These are phyloP conservation scores for Phyllopteryx taeniolatus DNA, from an alignment of 2,113 vertebrate genomes.

Conservation along the genomic window DNA sequence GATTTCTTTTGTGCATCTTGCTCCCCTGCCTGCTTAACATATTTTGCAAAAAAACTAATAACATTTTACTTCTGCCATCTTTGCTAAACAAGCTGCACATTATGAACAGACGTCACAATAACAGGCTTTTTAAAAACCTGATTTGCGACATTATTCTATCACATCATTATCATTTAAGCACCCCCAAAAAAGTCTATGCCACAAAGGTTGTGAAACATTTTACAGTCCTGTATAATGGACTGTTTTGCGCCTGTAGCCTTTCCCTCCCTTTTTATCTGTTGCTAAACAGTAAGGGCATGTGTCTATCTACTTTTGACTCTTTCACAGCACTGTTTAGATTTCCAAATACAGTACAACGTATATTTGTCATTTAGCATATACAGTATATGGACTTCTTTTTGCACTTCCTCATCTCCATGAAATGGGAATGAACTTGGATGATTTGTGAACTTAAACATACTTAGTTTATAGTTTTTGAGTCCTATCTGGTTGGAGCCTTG, in stretches of 20 bases:
- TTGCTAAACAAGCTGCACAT: conserved; percentile 6
- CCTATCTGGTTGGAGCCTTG: conserved; percentile 38
- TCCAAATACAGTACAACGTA: background rate
- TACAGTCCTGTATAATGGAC: conserved; percentile 49
- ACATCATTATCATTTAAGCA: conserved; percentile 24
- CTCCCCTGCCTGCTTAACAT: background rate
- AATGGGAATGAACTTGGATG: background rate
- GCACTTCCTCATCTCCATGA: background rate
- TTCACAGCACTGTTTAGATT: background rate
- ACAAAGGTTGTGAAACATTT: conserved; percentile 51
- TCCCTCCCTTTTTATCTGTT: conserved; percentile 35
- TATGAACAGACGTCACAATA: conserved; percentile 16
- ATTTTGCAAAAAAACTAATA: conserved; percentile 17
- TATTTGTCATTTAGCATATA: background rate
- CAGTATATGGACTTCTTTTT: conserved; percentile 1
- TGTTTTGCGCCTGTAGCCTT: conserved; percentile 40
- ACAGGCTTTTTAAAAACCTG: conserved; percentile 16
- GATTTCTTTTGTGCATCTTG: conserved; percentile 24
- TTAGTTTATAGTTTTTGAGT: conserved; percentile 57
- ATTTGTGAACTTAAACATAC: conserved; percentile 51
- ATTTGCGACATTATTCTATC: conserved; percentile 25
- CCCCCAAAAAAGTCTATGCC: conserved; percentile 40
- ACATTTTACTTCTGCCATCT: background rate
- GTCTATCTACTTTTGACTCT: conserved; percentile 18
- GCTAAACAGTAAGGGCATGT: conserved; percentile 26